Conservation (phyloP, 2,888 invertebrate species). For the Drosophila testacea region DNA sequence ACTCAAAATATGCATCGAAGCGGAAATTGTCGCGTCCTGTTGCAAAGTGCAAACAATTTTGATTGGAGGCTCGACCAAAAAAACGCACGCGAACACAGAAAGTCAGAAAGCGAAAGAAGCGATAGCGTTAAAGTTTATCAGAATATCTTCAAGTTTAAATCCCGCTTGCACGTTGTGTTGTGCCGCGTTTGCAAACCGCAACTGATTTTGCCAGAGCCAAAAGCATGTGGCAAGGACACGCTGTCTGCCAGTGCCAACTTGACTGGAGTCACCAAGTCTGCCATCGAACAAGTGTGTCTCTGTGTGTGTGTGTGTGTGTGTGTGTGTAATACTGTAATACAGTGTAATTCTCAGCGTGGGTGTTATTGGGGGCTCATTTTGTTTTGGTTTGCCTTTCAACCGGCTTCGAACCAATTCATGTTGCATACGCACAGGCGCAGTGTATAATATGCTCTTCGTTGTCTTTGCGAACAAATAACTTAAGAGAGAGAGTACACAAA, state of each 20-base stretch:
- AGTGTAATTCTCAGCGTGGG: constrained; percentile 27
- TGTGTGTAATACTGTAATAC: constrained; percentile 21
- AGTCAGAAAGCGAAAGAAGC: constrained; percentile 15
- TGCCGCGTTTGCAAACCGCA: constrained; percentile 82
- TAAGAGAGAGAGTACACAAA: constrained; percentile 38
- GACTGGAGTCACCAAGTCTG: constrained; percentile 65
- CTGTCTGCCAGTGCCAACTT: constrained; percentile 62
- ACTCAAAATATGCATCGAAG: constrained; percentile 61
- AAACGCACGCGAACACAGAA: constrained; percentile 37
- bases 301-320: constrained; percentile 39
- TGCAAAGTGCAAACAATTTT: constrained; percentile 48
- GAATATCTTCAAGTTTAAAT: constrained; percentile 2
- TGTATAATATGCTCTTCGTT: constrained; percentile 50
- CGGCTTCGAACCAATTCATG: constrained; percentile 62
- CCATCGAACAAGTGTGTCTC: constrained; percentile 54
- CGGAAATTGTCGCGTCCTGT: constrained; percentile 68
- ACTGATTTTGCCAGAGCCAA: constrained; percentile 68
- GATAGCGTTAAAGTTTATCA: constrained; percentile 4
- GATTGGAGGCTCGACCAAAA: constrained; percentile 34
- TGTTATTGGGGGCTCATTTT: constrained; percentile 40
- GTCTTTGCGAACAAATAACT: background rate
- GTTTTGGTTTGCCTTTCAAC: constrained; percentile 67
- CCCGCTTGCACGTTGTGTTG: constrained; percentile 73
- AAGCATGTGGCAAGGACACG: constrained; percentile 51
- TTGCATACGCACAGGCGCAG: constrained; percentile 79